Conservation (phyloP, 2,113 vertebrate species). For the Anoplopoma fimbria region DNA sequence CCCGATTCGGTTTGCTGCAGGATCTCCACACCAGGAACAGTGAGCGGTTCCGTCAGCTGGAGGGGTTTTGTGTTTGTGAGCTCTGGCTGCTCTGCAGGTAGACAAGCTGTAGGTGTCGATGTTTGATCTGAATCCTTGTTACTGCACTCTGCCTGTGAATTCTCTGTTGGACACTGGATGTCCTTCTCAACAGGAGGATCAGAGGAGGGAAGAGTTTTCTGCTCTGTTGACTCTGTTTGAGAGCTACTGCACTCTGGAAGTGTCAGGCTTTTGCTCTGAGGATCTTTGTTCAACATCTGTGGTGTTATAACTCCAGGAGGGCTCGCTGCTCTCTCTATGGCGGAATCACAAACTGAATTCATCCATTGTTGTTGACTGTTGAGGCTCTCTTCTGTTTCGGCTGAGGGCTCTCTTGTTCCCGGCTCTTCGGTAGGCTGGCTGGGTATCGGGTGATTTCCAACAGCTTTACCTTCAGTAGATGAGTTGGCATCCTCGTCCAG, state of each 20-base stretch:
- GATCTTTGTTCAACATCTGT: slow-evolving; percentile 75
- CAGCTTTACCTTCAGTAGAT: slow-evolving; percentile 83
- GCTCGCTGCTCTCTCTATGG: slow-evolving; percentile 76
- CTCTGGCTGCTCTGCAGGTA: slow-evolving; percentile 36
- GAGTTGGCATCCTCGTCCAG: slow-evolving; percentile 90
- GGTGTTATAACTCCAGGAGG: slow-evolving; percentile 67
- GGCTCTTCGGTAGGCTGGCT: slow-evolving; percentile 83
- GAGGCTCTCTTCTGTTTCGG: slow-evolving; percentile 76
- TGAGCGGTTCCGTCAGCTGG: slow-evolving; percentile 49
- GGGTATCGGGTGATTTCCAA: slow-evolving; percentile 84
- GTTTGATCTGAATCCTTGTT: slow-evolving; percentile 64
- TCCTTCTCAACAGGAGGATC: slow-evolving; percentile 57
- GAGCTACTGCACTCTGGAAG: slow-evolving; percentile 65
- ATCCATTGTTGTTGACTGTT: slow-evolving; percentile 37
- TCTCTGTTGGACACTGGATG: slow-evolving; percentile 53
- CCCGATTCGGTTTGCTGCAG: slow-evolving; percentile 36
- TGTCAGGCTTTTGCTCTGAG: slow-evolving; percentile 60
- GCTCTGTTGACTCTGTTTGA: slow-evolving; percentile 53
- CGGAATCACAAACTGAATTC: slow-evolving; percentile 82
- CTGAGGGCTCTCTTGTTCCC: slow-evolving; percentile 78
- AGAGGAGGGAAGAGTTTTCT: slow-evolving; percentile 39
- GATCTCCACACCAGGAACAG: slow-evolving; percentile 35
- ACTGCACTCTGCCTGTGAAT: slow-evolving; percentile 51
- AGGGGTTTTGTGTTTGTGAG: slow-evolving; percentile 36
- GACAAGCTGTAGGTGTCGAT: slow-evolving; percentile 19